These are phyloP conservation scores for Castor canadensis DNA, from an alignment of 2,113 vertebrate species.

Conservation along the genomic window DNA sequence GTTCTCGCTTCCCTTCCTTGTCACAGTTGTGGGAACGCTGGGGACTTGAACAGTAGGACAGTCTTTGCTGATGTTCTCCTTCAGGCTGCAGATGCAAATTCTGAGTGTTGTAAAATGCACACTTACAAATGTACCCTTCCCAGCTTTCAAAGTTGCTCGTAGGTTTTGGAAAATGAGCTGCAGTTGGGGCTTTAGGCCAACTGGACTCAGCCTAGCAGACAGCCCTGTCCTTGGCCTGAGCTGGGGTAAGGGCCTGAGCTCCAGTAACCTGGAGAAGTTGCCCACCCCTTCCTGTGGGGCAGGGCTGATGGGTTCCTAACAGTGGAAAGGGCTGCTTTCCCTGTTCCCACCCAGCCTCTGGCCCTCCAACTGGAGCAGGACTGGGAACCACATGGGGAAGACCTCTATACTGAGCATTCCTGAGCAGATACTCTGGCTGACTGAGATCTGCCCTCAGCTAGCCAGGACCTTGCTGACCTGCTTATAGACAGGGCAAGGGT, in stretches of 20 bases:
- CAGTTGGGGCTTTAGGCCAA: accelerated
- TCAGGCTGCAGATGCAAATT: background rate
- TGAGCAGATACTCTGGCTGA: background rate
- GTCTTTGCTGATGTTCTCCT: accelerated
- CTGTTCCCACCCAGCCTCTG: too few relatives aligned
- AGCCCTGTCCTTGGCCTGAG: background rate
- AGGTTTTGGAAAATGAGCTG: background rate
- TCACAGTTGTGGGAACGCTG: accelerated
- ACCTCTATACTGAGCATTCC: accelerated
- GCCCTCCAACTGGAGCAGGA: background rate
- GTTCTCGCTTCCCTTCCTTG: accelerated
- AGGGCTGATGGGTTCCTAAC: background rate
- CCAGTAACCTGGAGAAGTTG: background rate
- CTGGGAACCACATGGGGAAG: background rate
- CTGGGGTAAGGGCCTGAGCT: too few relatives aligned
- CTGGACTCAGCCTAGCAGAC: too few relatives aligned
- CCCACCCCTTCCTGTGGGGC: background rate
- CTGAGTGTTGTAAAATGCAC: accelerated
- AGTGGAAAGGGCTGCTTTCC: background rate
- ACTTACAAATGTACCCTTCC: accelerated
- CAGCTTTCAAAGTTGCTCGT: background rate
- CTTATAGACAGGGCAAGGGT: accelerated
- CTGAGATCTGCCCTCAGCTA: accelerated
- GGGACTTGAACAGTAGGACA: accelerated
- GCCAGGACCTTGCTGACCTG: background rate